Evolutionary conservation across 37 sponge, comb jelly and placozoan species (phyloP), one percentile per base, ranked within the genome.

Genomic region (Hexactinellida sp.): DNA sequence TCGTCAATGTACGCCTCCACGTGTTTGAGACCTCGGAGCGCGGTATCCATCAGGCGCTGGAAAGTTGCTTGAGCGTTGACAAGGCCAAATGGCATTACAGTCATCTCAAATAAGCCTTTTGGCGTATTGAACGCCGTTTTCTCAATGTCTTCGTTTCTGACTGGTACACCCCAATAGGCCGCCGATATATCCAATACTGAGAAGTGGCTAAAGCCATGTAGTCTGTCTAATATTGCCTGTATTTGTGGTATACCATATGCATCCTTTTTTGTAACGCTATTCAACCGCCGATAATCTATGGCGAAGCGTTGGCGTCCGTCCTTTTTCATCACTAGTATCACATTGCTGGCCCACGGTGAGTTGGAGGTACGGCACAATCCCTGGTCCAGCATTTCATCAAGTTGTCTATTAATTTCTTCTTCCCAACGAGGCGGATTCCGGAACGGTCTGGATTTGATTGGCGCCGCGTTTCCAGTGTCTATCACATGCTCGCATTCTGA

Each of bases 81-180:
- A 1, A 1, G 34, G 76, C 76, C 76, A n/a, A 63, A 63, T 63
- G 25, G 76, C 76, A 63, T 63, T 28, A 63, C 76, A 21, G 21
- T 63, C 76, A 63, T 63, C 76, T 63, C 76, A 32, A 63, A 63
- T 63, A 63, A n/a, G 28, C 87, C 87, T 32, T 38, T 38, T 32
- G 36, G 87, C 52, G 87, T 87, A 32, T 32, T 82, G 37, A 86
- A 86, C 1, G 86, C 86, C 0, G 54, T 83, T 82, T 87, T 87
- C 30, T 63, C 34, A 25, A 63, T 63, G 34, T 63, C 76, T 41
- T 82, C 83, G 28, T 38, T 13, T 83, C 83, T 25, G 1, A 87
- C 36, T 0, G 36, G 83, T 19, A 87, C 51, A n/a, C 39, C 83
- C 87, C 87, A 87, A 82, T 82, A 87, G 36, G 47, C 87, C 0